These are phyloP conservation scores for Polymixis flavicincta DNA, from an alignment of 2,888 invertebrate species.

Conservation along the genomic window DNA sequence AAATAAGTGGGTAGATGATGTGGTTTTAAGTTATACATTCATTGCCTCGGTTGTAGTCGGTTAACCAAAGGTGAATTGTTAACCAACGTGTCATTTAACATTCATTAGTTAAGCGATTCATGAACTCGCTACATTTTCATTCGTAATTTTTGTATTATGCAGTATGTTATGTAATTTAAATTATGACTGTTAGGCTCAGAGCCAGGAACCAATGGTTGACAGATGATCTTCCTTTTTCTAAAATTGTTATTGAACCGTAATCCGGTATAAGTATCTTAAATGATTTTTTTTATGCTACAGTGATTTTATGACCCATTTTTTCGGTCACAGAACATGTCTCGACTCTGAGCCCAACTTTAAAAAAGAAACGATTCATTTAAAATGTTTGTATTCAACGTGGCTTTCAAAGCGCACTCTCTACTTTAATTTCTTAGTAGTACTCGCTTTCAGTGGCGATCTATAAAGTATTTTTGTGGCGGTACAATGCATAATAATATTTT, in stretches of 20 bases:
- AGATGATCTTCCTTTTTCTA: slow-evolving; percentile 22
- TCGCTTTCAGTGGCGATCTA: slow-evolving; percentile 64
- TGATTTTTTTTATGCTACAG: slow-evolving; percentile 26
- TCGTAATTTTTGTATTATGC: slow-evolving; percentile 61
- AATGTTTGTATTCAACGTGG: slow-evolving; percentile 52
- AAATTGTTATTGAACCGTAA: not conserved
- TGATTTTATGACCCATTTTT: slow-evolving; percentile 37
- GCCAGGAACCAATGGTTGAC: slow-evolving; percentile 19
- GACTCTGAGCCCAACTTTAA: slow-evolving; percentile 48
- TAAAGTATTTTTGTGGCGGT: slow-evolving; percentile 69
- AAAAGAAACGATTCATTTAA: slow-evolving; percentile 29
- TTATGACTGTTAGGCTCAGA: slow-evolving; percentile 54
- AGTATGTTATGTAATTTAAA: slow-evolving; percentile 47
- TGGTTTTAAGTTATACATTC: slow-evolving; percentile 64
- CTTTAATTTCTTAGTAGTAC: slow-evolving; percentile 67
- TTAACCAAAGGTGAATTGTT: slow-evolving; percentile 76
- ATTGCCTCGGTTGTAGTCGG: slow-evolving; percentile 72
- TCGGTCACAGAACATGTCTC: slow-evolving; percentile 32
- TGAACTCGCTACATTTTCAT: slow-evolving; percentile 58
- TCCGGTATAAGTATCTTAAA: slow-evolving; percentile 5
- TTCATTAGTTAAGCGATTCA: slow-evolving; percentile 74
- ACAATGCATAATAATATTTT: slow-evolving; percentile 74
- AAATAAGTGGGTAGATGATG: slow-evolving; percentile 60
- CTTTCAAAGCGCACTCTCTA: slow-evolving; percentile 57
- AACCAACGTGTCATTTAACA: slow-evolving; percentile 75